phyloP scores from a whole-genome alignment of 2,888 invertebrate species.

The Iphiclides podalirius region DNA sequence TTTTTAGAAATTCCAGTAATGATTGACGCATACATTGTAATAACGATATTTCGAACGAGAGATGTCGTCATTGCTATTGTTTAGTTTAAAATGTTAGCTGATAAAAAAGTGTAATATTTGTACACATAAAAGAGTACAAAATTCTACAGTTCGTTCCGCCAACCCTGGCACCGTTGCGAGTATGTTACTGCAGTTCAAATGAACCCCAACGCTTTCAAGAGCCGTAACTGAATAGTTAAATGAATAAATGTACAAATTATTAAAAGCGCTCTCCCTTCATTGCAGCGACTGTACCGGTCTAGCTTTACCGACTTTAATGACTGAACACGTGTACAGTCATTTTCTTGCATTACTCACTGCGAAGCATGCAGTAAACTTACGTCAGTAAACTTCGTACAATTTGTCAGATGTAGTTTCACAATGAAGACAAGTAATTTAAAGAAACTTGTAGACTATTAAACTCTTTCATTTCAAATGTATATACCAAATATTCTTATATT shows the following conservation, averaged over 20 bases:
- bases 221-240: constrained; percentile 14
- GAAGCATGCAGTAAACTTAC: neutral
- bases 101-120: too few relatives aligned
- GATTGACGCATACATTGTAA: too few relatives aligned
- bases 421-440: too few relatives aligned
- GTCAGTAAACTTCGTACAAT: neutral
- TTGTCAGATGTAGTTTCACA: too few relatives aligned
- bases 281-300: neutral
- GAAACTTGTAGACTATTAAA: too few relatives aligned
- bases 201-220: neutral
- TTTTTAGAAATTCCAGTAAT: too few relatives aligned
- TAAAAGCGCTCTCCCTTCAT: constrained; percentile 9
- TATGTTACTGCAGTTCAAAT: constrained; percentile 14
- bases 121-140: neutral
- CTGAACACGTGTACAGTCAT: neutral
- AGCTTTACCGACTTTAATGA: neutral
- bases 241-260: constrained; percentile 20
- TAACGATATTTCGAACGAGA: too few relatives aligned
- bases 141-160: neutral
- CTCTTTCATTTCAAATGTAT: too few relatives aligned
- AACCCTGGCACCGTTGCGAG: neutral
- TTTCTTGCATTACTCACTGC: neutral
- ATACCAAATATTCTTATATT: too few relatives aligned
- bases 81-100: too few relatives aligned
- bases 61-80: too few relatives aligned